Evolutionary conservation across 1,140 invertebrate species (phyloP).

Genomic region (Diuraphis noxia): DNA sequence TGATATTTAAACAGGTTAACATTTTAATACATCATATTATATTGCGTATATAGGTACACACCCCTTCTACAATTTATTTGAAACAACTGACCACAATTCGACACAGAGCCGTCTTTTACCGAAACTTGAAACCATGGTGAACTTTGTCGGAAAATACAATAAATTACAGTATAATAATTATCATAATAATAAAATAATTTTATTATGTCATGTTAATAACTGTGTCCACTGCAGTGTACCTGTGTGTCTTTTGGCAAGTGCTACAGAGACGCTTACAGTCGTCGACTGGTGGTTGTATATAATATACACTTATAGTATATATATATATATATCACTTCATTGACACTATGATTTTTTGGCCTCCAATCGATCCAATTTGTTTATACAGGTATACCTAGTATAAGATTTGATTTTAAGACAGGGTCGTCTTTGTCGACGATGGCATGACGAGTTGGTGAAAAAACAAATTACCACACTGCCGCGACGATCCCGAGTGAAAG

Average conservation of each 20-base stretch:
- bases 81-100: background rate
- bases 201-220: background rate
- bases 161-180: too few species aligned
- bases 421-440: background rate
- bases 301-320: background rate
- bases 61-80: background rate
- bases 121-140: background rate
- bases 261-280: background rate
- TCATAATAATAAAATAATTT: too few species aligned
- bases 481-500: background rate
- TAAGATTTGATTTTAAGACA: background rate
- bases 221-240: background rate
- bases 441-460: background rate
- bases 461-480: background rate
- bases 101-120: background rate
- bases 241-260: too few species aligned
- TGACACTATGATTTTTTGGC: background rate
- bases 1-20: background rate
- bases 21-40: background rate
- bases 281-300: background rate
- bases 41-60: background rate
- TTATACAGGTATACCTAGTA: background rate
- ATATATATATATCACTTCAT: background rate
- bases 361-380: background rate
- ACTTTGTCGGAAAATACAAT: background rate